Base-by-base conservation (phyloP, 2,797 vertebrate genomes). In the Pogonophryne albipinna region DNA sequence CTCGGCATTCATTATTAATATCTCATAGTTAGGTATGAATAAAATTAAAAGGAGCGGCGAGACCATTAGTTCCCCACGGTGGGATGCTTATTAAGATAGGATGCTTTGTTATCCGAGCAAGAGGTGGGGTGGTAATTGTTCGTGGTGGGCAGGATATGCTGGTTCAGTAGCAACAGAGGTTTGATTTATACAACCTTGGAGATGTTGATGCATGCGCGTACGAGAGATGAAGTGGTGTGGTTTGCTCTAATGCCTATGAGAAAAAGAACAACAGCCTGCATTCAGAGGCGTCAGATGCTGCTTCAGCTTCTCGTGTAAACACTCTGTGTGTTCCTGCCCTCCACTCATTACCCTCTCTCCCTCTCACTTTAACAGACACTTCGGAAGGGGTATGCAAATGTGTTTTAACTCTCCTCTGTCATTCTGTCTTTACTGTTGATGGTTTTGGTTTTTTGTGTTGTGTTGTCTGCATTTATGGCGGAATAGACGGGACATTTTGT, bases 1-100 rank as follows among this genome's bases (percentile, higher is more conserved):
- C 94, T 91, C 92, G 89, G 92, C 88, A 95, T 96, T 95, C 94
- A 95, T 96, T 95, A 95, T 95, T 95, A 94, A 96, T 95, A 95
- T 95, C 92, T 92, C 94, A 94, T 95, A 94, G 92, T 95, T 95
- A 95, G 94, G 94, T 95, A 96, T 94, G 95, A 95, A 95, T 95
- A 94, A 93, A 96, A 95, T 95, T 94, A 95, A 95, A 95, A 94
- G 93, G 94, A 94, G 95, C 93, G 77, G 89, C 70, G 93, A 95
- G 94, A 92, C 93, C 91, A 94, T 95, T 95, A 96, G 93, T 93
- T 95, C 93, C 94, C 94, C 90, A 93, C 78, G 94, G 94, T 90
- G 94, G 93, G 93, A 91, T 92, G 92, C 94, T 95, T 95, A 95
- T 95, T 95, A 95, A 92, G 92, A 95, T 92, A 89, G 92, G 91